These are phyloP conservation scores for Siniperca undulata DNA, from an alignment of 2,797 vertebrate genomes.

Conservation along the genomic window DNA sequence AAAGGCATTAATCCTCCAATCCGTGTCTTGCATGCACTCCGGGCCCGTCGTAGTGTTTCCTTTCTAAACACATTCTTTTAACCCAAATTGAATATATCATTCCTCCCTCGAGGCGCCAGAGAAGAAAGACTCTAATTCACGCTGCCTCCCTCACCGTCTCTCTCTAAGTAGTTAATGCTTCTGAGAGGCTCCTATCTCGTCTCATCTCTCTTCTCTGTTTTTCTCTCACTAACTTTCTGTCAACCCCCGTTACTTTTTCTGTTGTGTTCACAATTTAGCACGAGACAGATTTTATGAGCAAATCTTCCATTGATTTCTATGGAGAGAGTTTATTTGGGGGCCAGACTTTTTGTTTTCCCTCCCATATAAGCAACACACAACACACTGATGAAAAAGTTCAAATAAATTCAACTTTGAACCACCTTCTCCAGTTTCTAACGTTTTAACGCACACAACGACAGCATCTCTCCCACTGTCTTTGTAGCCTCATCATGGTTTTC, in stretches of 20 bases:
- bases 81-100: constrained; percentile 77
- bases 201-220: constrained; percentile 43
- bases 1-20: constrained; percentile 63
- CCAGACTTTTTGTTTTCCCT: not conserved
- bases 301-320: not conserved
- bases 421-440: not conserved
- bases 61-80: constrained; percentile 75
- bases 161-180: constrained; percentile 63
- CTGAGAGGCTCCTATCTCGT: constrained; percentile 46
- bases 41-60: constrained; percentile 48
- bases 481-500: not conserved
- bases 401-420: not conserved
- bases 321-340: not conserved
- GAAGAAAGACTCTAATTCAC: constrained; percentile 68
- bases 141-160: constrained; percentile 53
- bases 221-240: constrained; percentile 29
- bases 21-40: constrained; percentile 47
- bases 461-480: not conserved
- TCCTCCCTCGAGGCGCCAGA: constrained; percentile 64
- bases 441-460: not conserved
- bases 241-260: constrained; percentile 19
- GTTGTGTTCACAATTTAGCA: constrained; percentile 12
- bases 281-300: not conserved
- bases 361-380: not conserved
- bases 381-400: not conserved